Conservation (phyloP, 2,888 invertebrate genomes). For the Andrena trimmerana region DNA sequence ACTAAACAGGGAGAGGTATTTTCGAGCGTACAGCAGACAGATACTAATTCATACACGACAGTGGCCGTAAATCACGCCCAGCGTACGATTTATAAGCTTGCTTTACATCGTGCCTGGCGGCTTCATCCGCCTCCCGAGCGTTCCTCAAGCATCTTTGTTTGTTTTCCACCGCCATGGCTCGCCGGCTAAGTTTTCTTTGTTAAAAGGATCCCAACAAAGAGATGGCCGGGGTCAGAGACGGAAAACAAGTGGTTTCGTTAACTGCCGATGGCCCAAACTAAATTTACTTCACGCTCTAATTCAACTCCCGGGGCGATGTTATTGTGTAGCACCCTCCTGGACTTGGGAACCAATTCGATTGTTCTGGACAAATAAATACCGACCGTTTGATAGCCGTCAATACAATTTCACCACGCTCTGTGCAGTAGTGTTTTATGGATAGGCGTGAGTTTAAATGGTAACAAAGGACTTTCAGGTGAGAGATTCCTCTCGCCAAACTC, state of each 20-base stretch:
- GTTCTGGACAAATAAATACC: not conserved
- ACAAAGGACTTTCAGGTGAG: not conserved
- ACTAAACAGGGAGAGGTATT: not conserved
- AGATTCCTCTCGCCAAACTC: not conserved
- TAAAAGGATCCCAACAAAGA: constrained; percentile 1
- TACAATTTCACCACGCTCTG: not conserved
- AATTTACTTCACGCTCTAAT: constrained; percentile 11
- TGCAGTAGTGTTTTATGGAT: not conserved
- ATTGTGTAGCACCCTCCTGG: not conserved
- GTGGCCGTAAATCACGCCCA: constrained; percentile 5
- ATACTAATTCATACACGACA: constrained; percentile 10
- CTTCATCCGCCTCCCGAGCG: constrained; percentile 21
- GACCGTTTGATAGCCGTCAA: not conserved
- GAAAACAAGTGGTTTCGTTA: not conserved
- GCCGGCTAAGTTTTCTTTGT: constrained; percentile 14
- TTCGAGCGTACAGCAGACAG: not conserved
- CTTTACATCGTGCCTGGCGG: constrained; percentile 39
- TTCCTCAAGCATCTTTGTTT: constrained; percentile 13
- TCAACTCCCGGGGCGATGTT: not conserved
- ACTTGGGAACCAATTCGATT: not conserved
- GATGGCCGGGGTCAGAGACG: not conserved
- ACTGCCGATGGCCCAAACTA: not conserved
- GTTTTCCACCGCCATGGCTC: not conserved
- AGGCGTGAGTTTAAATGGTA: not conserved
- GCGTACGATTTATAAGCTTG: constrained; percentile 46